Evolutionary conservation across 2,113 vertebrate genomes (phyloP).

Genomic region (cat (Felis catus)): F.catus_Fca126_mat1.0 CM031414.1:137694501-137695000

Average conservation of each 20-base stretch:
- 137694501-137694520: neutral
- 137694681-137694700: neutral
- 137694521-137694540: neutral
- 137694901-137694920: neutral
- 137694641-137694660: neutral
- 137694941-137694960: neutral
- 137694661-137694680: neutral
- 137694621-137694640: neutral
- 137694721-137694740: accelerated
- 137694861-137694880: neutral
- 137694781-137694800: neutral
- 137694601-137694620: neutral
- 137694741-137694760: neutral
- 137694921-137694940: neutral
- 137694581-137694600: neutral
- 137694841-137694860: conserved; percentile 10
- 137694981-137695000: neutral
- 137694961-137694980: neutral
- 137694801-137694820: neutral
- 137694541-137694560: neutral
- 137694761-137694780: neutral
- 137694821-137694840: neutral
- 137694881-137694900: neutral
- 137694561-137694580: neutral
- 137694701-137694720: neutral